Conservation (phyloP, 2,888 invertebrate species). For the Drosophila histrio region DNA sequence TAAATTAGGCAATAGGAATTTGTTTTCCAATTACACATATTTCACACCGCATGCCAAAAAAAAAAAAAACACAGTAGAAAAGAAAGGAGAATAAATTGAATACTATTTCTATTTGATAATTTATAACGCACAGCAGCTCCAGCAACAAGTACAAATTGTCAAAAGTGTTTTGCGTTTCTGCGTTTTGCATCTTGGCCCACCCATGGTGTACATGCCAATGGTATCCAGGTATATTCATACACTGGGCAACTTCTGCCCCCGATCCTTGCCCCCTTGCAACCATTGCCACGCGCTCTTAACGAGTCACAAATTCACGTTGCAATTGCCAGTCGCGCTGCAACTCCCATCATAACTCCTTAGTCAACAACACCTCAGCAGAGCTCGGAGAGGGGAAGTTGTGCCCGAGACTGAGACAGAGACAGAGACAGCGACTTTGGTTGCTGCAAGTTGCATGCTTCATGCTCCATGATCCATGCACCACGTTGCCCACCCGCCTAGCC, state of each 20-base stretch:
- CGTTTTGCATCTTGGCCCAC: slow-evolving; percentile 57
- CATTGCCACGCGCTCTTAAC: slow-evolving; percentile 75
- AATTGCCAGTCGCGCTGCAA: slow-evolving; percentile 55
- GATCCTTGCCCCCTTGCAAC: slow-evolving; percentile 20
- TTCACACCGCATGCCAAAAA: slow-evolving; percentile 75
- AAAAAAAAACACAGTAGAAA: slow-evolving; percentile 1
- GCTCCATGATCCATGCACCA: neutral
- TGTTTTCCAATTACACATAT: slow-evolving; percentile 80
- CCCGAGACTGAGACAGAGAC: neutral
- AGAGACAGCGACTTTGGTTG: neutral
- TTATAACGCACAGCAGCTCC: slow-evolving; percentile 72
- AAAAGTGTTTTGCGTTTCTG: slow-evolving; percentile 70
- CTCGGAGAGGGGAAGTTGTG: no score
- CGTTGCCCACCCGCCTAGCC: slow-evolving; percentile 58
- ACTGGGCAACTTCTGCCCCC: slow-evolving; percentile 11
- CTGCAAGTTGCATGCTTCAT: neutral
- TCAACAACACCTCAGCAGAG: slow-evolving; percentile 77
- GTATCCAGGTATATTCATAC: neutral
- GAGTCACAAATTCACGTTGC: slow-evolving; percentile 78
- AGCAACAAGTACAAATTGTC: slow-evolving; percentile 78
- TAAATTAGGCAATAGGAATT: slow-evolving; percentile 79
- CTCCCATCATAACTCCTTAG: slow-evolving; percentile 79
- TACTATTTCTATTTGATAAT: slow-evolving; percentile 79
- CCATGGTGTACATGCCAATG: slow-evolving; percentile 63
- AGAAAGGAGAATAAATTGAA: slow-evolving; percentile 55